Evolutionary conservation across 1,140 invertebrate species (phyloP), one percentile per base, ranked within the genome.

Genomic region (Pseudobourletiella spinata): DNA sequence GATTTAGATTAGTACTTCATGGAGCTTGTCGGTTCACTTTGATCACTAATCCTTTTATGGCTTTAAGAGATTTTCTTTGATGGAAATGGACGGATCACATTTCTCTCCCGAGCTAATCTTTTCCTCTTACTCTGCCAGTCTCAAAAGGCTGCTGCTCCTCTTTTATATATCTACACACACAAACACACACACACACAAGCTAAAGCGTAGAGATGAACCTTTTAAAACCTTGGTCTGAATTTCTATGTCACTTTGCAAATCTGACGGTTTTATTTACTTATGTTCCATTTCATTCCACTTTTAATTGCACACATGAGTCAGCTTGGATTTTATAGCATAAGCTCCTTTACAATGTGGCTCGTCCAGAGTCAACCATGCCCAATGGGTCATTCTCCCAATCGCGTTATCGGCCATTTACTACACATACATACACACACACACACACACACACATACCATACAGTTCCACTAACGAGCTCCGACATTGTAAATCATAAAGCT

Each of bases 11-110:
- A 48, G 44, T 22, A 22, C 44, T 48, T 48, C 11, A 48, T 48
- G 44, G 6, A 48, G 44, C 44, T 48, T 48, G 25, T 11, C 50
- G 50, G 50, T 22, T 26, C 25, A 54, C 50, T 54, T 54, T 54
- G 50, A 54, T 30, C 28, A 6, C 25, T 54, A 30, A 54, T 54
- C 50, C 50, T 54, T 54, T 54, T 54, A 54, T 30, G 50, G 50
- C 25, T 54, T 11, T 28, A 8, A 54, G 28, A 54, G 50, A 54
- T 54, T 54, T 54, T 28, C 6, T 11, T 26, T 28, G 28, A 54
- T 54, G 28, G 50, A 30, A 28, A 30, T 54, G 28, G 50, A 54
- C 50, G 22, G 50, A 54, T 30, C 24, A 54, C 25, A 54, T 54
- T 54, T 54, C 50, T 54, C 50, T 54, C 14, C 30, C 46, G n/a